Base-by-base conservation (phyloP, 1,140 invertebrate species). In the Apocrypta bakeri region DNA sequence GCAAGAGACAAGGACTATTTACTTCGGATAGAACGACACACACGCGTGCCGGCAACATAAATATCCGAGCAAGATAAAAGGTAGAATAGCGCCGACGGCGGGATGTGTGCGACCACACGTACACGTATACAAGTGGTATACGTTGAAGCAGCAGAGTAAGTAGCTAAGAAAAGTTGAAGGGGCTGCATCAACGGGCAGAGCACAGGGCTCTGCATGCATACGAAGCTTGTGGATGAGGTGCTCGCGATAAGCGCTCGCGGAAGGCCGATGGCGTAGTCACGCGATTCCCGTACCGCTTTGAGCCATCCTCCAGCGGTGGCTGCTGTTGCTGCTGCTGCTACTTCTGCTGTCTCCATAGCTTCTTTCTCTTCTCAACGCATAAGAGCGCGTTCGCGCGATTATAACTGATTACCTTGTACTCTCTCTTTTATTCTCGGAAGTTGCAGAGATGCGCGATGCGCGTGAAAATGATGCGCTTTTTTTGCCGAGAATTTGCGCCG, bases 221-320 rank as follows among this genome's bases (percentile, higher is more conserved):
- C n/a, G n/a, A n/a, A n/a, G 61, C 61, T 64, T 24, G 61, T 24
- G 25, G 61, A 64, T 64, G 61, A 64, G 61, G 25, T 24, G 4
- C n/a, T n/a, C n/a, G 42, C 42, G 12, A 17, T 48, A 48, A 40
- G 66, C 3, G 7, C 63, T 4, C 2, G 63, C 63, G 63, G 27
- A 66, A 71, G 29, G 7, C 27, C 8, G 40, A 66, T 56, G 48
- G 48, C 66, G 48, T 29, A 86, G 88, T 89, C 89, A 90, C 89
- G 89, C 88, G 87, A 90, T 87, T 87, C 86, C 82, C 84, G 88
- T 90, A 89, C 88, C 88, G 86, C 87, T 86, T 88, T 85, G 88
- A 89, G 66, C 88, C 85, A 89, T 69, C 85, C 48, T 56, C 48
- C 7, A 12, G 6, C n/a, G n/a, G n/a, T n/a, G n/a, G n/a, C n/a